Evolutionary conservation across 2,113 vertebrate genomes (phyloP).

Genomic region (Syngnathus typhle): DNA sequence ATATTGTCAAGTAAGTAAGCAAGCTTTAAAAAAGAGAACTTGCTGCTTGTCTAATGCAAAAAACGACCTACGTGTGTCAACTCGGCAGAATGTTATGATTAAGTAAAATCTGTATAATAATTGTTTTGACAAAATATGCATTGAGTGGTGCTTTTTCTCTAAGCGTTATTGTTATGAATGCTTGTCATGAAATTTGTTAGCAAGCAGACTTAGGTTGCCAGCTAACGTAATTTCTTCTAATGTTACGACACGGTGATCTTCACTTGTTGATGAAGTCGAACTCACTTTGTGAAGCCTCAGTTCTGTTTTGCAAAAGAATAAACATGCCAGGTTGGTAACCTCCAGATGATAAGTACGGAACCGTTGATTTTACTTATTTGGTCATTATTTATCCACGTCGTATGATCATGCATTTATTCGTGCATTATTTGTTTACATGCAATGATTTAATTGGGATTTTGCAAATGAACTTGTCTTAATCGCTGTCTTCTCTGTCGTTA

Average conservation of each 20-base stretch:
- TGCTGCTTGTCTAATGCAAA: not conserved
- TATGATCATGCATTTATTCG: not conserved
- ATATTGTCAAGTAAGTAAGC: slow-evolving; percentile 81
- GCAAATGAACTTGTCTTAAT: not conserved
- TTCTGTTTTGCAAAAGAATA: not conserved
- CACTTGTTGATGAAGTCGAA: not conserved
- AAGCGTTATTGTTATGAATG: not conserved
- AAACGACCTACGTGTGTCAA: not conserved
- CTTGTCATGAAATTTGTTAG: not conserved
- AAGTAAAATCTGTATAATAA: too few species aligned
- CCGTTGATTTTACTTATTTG: not conserved
- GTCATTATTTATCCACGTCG: not conserved
- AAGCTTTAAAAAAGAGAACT: too few species aligned
- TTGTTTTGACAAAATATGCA: not conserved
- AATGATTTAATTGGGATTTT: not conserved
- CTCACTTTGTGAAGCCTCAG: not conserved
- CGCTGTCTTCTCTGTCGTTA: not conserved
- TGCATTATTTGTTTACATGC: not conserved
- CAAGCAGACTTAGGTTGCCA: not conserved
- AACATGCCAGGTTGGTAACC: not conserved
- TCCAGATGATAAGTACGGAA: not conserved
- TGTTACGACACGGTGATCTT: not conserved
- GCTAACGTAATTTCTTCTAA: not conserved
- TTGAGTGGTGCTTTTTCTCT: not conserved
- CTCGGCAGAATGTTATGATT: not conserved